Evolutionary conservation across 1,140 invertebrate species (phyloP).

Genomic region (Coboldia fuscipes): DNA sequence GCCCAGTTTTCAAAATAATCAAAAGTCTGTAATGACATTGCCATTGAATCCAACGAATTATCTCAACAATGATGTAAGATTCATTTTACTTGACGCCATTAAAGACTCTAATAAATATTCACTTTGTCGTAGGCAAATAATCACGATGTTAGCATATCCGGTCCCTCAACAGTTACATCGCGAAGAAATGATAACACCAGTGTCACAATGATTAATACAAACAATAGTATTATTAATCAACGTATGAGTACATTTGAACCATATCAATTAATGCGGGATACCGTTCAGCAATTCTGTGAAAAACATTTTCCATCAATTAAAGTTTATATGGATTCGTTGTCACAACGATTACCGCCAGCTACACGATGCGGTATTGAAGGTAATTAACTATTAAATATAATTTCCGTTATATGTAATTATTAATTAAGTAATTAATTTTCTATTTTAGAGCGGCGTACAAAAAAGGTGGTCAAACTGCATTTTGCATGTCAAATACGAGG

Average conservation of each 20-base stretch:
- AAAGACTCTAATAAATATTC: background rate
- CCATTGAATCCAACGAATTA: conserved; percentile 9
- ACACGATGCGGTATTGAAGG: conserved; percentile 81
- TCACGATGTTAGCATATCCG: conserved; percentile 23
- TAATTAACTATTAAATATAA: conserved; percentile 12
- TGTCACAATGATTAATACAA: conserved; percentile 41
- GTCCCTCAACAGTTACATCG: conserved; percentile 36
- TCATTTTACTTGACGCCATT: too few relatives aligned
- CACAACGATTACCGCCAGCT: conserved; percentile 63
- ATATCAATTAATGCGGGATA: conserved; percentile 62
- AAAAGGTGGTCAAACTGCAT: conserved; percentile 68
- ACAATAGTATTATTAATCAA: conserved; percentile 31
- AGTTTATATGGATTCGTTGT: conserved; percentile 72
- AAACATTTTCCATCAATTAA: conserved; percentile 84
- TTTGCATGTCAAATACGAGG: conserved; percentile 73
- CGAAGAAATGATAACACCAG: conserved; percentile 43
- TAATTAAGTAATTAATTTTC: conserved; percentile 2
- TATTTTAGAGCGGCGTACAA: conserved; percentile 50
- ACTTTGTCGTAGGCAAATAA: conserved; percentile 6
- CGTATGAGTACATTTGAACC: conserved; percentile 70
- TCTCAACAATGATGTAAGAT: background rate
- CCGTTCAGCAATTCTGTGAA: conserved; percentile 84
- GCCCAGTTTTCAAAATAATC: conserved; percentile 15
- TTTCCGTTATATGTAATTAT: background rate
- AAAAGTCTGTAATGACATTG: conserved; percentile 20